Base-by-base conservation (phyloP, 2,113 vertebrate species). In the Pygoscelis antarcticus region DNA sequence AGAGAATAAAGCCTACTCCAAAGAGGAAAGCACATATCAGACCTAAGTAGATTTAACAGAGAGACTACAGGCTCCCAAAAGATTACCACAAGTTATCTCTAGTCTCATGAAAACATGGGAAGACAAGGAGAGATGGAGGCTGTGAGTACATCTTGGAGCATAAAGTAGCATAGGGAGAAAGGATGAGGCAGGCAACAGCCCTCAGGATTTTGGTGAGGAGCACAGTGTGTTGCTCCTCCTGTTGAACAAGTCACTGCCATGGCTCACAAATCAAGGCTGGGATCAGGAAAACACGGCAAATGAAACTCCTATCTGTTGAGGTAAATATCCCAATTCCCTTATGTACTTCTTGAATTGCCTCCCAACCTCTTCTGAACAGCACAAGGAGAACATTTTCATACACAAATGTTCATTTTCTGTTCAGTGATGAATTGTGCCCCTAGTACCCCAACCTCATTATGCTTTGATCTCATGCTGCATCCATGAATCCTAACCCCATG, bases 201-300 rank as follows among this genome's bases (percentile, higher is more conserved):
- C 7, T 10, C 2, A 64, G 49, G 52, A 34, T 72, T 88, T 82
- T 64, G 10, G 5, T 91, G 71, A 79, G 7, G 15, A 42, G 5
- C 29, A 51, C 1, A 52, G 1, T 21, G 20, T 54, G 11, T 26
- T 68, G 6, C 17, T 82, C 8, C 10, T 84, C 1, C 7, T n/a
- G 9, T 16, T 4, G 7, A 65, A 29, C 1, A 52, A 69, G n/a
- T 6, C 23, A 60, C 10, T 1, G 2, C 3, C 25, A 64, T 17
- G 17, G 30, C 8, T 84, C 44, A 42, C 6, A 78, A 55, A 40
- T 46, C 29, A 69, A 74, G 15, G 6, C 9, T 65, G 42, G 21
- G 75, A 62, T 13, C 7, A 34, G 22, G 9, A 68, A 84, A 71
- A 55, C 5, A 44, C 13, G 74, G 42, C 2, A 51, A 68, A 71